Evolutionary conservation across 1,140 invertebrate species (phyloP), one percentile per base, ranked within the genome.

Genomic region (Euglossa dilemma): DNA sequence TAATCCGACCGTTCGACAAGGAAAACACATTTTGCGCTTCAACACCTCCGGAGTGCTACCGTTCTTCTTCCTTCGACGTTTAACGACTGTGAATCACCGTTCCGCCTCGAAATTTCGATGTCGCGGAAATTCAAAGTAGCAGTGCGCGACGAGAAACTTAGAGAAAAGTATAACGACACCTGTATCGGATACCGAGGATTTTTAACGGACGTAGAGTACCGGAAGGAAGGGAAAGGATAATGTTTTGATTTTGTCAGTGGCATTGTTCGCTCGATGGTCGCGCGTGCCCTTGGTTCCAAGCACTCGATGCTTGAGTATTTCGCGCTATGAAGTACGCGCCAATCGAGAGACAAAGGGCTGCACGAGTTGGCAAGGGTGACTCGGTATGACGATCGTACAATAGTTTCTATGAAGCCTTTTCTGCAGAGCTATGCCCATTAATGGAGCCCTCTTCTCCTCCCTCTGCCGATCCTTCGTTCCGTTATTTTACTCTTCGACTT

Each of bases 351-450:
- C 88, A 89, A 89, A 89, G 87, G 82, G 82, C 59, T 63, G 87
- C 76, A 70, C 85, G 78, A 89, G 88, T 84, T 85, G 88, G 85
- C 85, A 89, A 89, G 88, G 88, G 88, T 89, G 87, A 89, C 87
- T 86, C 50, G 77, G 70, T 89, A 89, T 78, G 88, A 89, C 85
- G 87, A 89, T 89, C 80, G 74, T 86, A 89, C 88, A 89, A 89
- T 88, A 85, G 85, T 89, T 88, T 79, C 87, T 88, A 89, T 75
- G 67, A 88, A 86, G 78, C 70, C 87, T 89, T 89, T 88, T 89
- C 87, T 88, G 81, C 87, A 57, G 72, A 80, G 77, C 80, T 84
- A 86, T 74, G 74, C 69, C 84, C 84, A 89, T 89, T 89, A 89
- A 88, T 64, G 84, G 74, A 76, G 25, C 78, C 45, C 45, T 70